Conservation (phyloP, 1,140 invertebrate genomes). For the Oedothorax gibbosus region DNA sequence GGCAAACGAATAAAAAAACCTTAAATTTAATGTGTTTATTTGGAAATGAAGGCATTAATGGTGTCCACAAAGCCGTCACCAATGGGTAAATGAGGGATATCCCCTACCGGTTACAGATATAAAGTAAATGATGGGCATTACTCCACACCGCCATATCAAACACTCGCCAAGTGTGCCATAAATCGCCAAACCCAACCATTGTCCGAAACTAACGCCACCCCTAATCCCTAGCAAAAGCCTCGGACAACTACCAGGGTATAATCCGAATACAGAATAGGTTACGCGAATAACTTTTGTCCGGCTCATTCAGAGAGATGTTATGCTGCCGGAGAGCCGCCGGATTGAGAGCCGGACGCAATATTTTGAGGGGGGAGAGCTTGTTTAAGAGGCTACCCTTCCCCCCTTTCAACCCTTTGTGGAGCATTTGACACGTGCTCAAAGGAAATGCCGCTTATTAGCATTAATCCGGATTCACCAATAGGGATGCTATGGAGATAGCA, state of each 20-base stretch:
- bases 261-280: conserved; percentile 51
- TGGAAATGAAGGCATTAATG: too few relatives aligned
- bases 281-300: conserved; percentile 57
- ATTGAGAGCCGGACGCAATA: conserved; percentile 23
- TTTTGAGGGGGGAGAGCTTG: conserved; percentile 30
- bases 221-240: conserved; percentile 14
- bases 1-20: too few relatives aligned
- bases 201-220: background rate
- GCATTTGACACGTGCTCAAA: conserved; percentile 60
- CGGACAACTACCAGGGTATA: conserved; percentile 15
- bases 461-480: conserved; percentile 47
- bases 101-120: too few relatives aligned
- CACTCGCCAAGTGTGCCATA: too few relatives aligned
- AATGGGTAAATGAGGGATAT: too few relatives aligned
- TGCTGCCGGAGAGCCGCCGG: conserved; percentile 21
- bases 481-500: background rate
- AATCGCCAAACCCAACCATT: too few relatives aligned
- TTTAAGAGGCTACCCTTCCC: conserved; percentile 20
- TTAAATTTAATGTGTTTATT: too few relatives aligned
- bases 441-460: conserved; percentile 60
- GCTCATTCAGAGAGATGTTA: conserved; percentile 40
- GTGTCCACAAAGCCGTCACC: too few relatives aligned
- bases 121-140: too few relatives aligned
- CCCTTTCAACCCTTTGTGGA: conserved; percentile 14
- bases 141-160: too few relatives aligned